Evolutionary conservation across 2,797 vertebrate genomes (phyloP), one percentile per base, ranked within the genome.

Genomic region (Eleutherodactylus coqui): DNA sequence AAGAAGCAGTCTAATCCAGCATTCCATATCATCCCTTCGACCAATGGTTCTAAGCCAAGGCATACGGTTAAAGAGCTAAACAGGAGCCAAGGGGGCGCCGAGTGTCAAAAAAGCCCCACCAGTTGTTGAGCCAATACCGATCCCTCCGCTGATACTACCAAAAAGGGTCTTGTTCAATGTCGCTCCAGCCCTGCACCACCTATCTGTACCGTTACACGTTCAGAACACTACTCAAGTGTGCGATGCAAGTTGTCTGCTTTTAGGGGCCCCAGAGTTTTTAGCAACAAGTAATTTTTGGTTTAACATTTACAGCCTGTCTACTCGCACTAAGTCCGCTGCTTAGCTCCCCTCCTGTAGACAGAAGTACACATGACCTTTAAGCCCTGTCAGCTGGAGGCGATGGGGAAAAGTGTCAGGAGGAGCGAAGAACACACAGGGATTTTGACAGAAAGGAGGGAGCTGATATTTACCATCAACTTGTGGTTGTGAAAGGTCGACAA

Each of bases 401-500:
- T 58, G 75, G 60, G 75, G 53, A 87, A 64, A 79, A 75, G 67
- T 84, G 75, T 73, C 86, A 75, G 86, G 75, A 43, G n/a, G 36
- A 83, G 38, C 36, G 45, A 45, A 17, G 55, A 87, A 53, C 86
- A 80, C 82, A 67, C 34, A 58, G 81, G 75, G 75, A 84, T 84
- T 75, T 81, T 82, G 85, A 75, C 78, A 83, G 86, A 82, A 41
- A 73, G 76, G 67, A 84, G 67, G 73, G 43, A 84, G 81, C 41
- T 84, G 86, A 84, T 87, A 84, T 87, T 87, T 87, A 84, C 82
- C 82, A 77, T 73, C 75, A 83, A 73, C 81, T 79, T 79, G 64
- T 80, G 75, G 67, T 79, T 87, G 75, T 87, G 53, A 87, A 87
- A 87, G 86, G 81, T 87, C 82, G 82, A 84, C 82, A 87, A 84